These are phyloP conservation scores for Thymelicus sylvestris DNA, from an alignment of 2,888 invertebrate genomes.

Conservation along the genomic window DNA sequence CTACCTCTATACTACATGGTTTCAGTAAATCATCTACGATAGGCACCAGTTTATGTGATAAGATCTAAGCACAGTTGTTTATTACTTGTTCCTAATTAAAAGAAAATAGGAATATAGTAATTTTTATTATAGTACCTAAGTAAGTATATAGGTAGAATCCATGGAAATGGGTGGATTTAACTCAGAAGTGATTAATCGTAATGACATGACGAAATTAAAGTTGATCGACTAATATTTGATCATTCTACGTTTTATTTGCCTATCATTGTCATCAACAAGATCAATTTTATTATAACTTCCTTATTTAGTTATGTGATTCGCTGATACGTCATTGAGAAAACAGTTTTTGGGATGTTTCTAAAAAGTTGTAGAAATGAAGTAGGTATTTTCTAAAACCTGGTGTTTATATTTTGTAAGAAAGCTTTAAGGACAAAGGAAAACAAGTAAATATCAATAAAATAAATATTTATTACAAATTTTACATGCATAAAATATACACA, in stretches of 20 bases:
- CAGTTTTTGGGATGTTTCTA: not conserved
- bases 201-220: not conserved
- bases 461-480: conserved; percentile 2
- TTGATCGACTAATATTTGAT: conserved; percentile 18
- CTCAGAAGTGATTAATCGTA: not conserved
- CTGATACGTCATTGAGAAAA: too few relatives aligned
- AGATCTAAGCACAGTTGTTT: too few relatives aligned
- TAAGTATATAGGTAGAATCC: too few relatives aligned
- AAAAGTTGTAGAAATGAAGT: too few relatives aligned
- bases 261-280: not conserved
- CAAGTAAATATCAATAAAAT: not conserved
- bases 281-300: not conserved
- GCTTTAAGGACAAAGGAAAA: not conserved
- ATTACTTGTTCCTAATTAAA: too few relatives aligned
- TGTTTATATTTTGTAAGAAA: not conserved
- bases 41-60: too few relatives aligned
- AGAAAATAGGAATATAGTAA: too few relatives aligned
- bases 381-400: too few relatives aligned
- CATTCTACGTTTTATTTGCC: conserved; percentile 15
- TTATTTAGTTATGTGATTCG: not conserved
- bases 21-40: too few relatives aligned
- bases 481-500: not conserved
- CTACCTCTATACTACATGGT: too few relatives aligned
- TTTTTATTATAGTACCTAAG: too few relatives aligned
- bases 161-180: too few relatives aligned